These are phyloP conservation scores for Morelia viridis DNA, from an alignment of 2,797 vertebrate species.

Conservation along the genomic window DNA sequence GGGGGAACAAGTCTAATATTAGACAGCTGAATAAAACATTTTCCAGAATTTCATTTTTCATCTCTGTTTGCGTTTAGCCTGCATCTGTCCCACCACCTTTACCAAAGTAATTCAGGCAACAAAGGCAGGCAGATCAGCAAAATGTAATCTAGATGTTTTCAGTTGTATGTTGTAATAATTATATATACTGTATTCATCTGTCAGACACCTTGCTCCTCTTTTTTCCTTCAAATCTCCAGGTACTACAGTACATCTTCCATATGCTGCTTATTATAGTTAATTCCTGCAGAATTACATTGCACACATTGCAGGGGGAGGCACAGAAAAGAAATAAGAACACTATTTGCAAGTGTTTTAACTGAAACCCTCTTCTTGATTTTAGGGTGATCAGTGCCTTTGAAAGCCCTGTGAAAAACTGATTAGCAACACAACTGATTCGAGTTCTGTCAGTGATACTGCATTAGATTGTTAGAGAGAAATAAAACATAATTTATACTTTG, in stretches of 20 bases:
- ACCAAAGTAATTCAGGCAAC: neutral
- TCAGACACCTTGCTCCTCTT: neutral
- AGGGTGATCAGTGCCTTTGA: constrained; percentile 6
- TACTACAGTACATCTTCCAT: neutral
- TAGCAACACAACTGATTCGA: constrained; percentile 25
- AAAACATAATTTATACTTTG: constrained; percentile 15
- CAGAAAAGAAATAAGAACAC: neutral
- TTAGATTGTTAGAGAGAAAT: neutral
- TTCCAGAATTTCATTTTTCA: no score
- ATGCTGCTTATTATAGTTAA: neutral
- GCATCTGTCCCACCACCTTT: neutral
- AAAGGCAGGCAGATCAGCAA: neutral
- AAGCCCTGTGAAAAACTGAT: constrained; percentile 13
- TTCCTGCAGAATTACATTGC: neutral
- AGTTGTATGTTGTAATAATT: neutral
- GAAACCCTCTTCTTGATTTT: constrained; percentile 13
- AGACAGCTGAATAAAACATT: neutral
- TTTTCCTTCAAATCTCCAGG: neutral
- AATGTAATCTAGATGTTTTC: neutral
- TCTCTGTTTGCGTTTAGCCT: neutral
- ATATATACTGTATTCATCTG: neutral
- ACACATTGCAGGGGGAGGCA: neutral
- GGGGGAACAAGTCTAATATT: neutral
- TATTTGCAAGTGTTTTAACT: neutral
- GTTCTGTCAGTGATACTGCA: constrained; percentile 13